Evolutionary conservation across 2,888 invertebrate genomes (phyloP).

Genomic region (Apamea epomidion): DNA sequence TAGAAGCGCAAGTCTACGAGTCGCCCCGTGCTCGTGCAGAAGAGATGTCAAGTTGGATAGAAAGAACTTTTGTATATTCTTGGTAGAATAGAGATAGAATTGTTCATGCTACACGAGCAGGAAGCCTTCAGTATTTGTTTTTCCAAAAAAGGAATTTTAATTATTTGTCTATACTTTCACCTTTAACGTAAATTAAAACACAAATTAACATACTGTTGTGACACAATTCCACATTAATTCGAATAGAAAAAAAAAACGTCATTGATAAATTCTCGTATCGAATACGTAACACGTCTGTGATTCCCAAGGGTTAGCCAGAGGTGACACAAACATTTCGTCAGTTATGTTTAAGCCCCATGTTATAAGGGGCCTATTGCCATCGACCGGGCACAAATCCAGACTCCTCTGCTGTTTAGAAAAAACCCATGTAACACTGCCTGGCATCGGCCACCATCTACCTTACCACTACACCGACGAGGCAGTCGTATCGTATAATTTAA

Average conservation of each 20-base stretch:
- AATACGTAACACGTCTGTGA: neutral
- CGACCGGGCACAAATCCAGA: neutral
- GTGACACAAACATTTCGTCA: neutral
- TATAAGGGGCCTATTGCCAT: neutral
- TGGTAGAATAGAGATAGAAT: neutral
- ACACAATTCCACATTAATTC: conserved; percentile 34
- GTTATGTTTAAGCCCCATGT: neutral
- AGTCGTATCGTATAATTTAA: neutral
- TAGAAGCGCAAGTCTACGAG: neutral
- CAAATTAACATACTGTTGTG: conserved; percentile 31
- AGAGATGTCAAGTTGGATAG: neutral
- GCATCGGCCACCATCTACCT: neutral
- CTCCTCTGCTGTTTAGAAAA: neutral
- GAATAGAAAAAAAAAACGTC: conserved; percentile 9
- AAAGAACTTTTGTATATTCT: neutral
- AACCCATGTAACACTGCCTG: neutral
- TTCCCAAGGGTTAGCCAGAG: neutral
- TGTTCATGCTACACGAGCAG: neutral
- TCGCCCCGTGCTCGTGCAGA: neutral
- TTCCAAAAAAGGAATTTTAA: conserved; percentile 6
- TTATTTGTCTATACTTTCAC: conserved; percentile 26
- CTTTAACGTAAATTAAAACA: conserved; percentile 24
- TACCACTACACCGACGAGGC: too few relatives aligned
- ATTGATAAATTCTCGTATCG: conserved; percentile 3
- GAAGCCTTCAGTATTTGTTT: neutral